phyloP scores from a whole-genome alignment of 1,140 invertebrate genomes.

The Diabrotica virgifera region DNA sequence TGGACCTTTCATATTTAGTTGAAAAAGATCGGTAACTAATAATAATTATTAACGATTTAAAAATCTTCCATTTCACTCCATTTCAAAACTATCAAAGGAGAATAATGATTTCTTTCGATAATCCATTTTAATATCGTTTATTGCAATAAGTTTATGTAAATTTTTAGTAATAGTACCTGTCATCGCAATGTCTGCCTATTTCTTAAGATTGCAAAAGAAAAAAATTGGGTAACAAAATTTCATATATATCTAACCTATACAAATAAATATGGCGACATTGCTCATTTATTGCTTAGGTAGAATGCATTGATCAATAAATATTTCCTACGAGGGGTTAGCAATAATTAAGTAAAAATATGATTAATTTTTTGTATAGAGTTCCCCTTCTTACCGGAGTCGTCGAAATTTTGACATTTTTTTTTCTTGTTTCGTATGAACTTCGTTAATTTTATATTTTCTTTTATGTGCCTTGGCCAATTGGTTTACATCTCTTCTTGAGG shows the following conservation, averaged over 20 bases:
- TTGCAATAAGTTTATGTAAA: slow-evolving; percentile 1
- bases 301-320: not conserved
- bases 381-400: no score
- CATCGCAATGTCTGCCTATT: not conserved
- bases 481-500: no score
- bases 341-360: no score
- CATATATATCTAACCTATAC: not conserved
- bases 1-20: no score
- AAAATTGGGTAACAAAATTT: not conserved
- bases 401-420: no score
- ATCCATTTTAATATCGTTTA: not conserved
- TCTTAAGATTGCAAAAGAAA: not conserved
- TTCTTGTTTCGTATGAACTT: no score
- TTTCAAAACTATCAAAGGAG: slow-evolving; percentile 1
- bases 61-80: not conserved
- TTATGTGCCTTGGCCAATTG: no score
- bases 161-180: not conserved
- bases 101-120: not conserved
- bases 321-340: not conserved
- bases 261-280: not conserved
- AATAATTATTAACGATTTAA: no score
- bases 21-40: no score
- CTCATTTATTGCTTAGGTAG: not conserved
- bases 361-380: no score
- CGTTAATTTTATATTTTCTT: no score